Evolutionary conservation across 2,113 vertebrate species (phyloP).

Genomic region (Oophaga pumilio): DNA sequence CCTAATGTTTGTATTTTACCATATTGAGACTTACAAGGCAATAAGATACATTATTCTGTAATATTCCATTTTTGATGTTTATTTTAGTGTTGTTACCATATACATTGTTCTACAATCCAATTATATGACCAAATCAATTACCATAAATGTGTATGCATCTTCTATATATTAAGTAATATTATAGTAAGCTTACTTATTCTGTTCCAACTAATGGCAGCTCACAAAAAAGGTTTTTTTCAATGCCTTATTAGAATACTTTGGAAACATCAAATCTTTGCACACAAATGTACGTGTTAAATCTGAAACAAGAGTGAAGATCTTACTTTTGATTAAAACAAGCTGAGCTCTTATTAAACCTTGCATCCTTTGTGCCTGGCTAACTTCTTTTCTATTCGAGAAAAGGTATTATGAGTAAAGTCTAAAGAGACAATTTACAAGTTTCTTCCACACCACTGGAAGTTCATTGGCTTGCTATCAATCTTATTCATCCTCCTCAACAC

Average conservation of each 20-base stretch:
- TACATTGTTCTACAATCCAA: neutral
- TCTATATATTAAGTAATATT: neutral
- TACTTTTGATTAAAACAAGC: slow-evolving; percentile 22
- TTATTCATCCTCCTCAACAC: slow-evolving; percentile 9
- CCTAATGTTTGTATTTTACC: neutral
- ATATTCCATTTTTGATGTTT: neutral
- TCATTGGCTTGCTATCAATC: slow-evolving; percentile 2
- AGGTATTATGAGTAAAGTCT: slow-evolving; percentile 14
- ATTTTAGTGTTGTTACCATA: neutral
- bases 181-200: slow-evolving; percentile 14
- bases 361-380: slow-evolving; percentile 1
- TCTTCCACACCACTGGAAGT: slow-evolving; percentile 3
- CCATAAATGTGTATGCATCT: neutral
- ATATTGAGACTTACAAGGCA: neutral
- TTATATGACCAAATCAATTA: neutral
- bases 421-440: slow-evolving; percentile 4
- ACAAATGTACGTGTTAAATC: neutral
- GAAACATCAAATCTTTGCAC: neutral
- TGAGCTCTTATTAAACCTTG: slow-evolving; percentile 10
- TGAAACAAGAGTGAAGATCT: neutral
- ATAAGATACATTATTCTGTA: neutral
- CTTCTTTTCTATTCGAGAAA: slow-evolving; percentile 3
- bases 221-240: neutral
- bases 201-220: neutral
- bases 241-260: neutral